Conservation (phyloP, 2,888 invertebrate genomes). For the Thysanoteuthis rhombus region DNA sequence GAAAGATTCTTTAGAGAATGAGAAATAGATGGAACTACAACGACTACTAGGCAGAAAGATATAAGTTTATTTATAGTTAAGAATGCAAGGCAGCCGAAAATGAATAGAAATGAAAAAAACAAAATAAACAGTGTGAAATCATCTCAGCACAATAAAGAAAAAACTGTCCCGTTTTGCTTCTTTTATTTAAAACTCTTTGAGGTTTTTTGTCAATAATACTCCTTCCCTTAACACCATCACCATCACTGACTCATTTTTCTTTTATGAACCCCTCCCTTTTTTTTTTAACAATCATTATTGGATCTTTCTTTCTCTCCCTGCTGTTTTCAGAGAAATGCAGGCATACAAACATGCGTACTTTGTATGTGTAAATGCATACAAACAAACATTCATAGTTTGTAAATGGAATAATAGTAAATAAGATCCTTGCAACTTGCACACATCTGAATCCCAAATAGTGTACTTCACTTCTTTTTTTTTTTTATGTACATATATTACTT, state of each 20-base stretch:
- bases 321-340: neutral
- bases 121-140: neutral
- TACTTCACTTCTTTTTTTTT: too few species aligned
- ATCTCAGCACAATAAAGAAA: neutral
- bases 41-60: neutral
- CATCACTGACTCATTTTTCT: neutral
- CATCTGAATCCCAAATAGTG: neutral
- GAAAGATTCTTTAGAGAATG: neutral
- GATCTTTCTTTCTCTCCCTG: neutral
- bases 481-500: too few species aligned
- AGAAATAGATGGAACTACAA: neutral
- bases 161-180: neutral
- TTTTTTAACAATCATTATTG: neutral
- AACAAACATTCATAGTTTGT: neutral
- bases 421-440: neutral
- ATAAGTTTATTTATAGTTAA: neutral
- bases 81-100: neutral
- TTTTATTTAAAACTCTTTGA: neutral
- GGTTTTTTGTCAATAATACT: neutral
- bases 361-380: neutral
- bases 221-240: neutral
- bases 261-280: neutral
- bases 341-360: neutral
- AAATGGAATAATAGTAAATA: neutral
- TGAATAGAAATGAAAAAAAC: neutral